phyloP scores from a whole-genome alignment of 2,113 vertebrate genomes.

The Lathamus discolor region DNA sequence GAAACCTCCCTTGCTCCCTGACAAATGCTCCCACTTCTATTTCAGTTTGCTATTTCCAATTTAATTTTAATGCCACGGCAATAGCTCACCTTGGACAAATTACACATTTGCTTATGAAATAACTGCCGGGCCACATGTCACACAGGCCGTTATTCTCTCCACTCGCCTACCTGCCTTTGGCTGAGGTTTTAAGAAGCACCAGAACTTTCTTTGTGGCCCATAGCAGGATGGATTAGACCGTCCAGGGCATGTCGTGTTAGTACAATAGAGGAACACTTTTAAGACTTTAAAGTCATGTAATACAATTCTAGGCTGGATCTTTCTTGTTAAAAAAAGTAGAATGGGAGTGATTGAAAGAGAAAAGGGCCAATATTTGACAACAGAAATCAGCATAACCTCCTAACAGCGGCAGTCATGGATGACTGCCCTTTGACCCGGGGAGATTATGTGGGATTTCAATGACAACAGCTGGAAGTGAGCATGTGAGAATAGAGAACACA shows the following conservation, averaged over 20 bases:
- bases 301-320: constrained; percentile 81
- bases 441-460: constrained; percentile 88
- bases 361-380: constrained; percentile 84
- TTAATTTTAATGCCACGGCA: not conserved
- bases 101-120: not conserved
- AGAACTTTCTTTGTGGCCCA: constrained; percentile 73
- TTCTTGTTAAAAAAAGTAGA: constrained; percentile 78
- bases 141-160: not conserved
- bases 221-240: constrained; percentile 71
- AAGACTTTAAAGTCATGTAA: constrained; percentile 87
- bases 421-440: constrained; percentile 83
- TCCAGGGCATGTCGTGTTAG: constrained; percentile 71
- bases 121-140: not conserved
- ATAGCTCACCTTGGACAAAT: constrained; percentile 12
- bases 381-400: constrained; percentile 87
- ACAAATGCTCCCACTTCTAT: not conserved
- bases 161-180: constrained; percentile 47
- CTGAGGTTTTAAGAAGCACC: constrained; percentile 63
- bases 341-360: constrained; percentile 80
- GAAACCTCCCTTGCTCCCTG: not conserved
- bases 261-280: constrained; percentile 79
- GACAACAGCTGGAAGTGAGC: constrained; percentile 84
- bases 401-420: constrained; percentile 84
- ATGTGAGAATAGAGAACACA: constrained; percentile 80
- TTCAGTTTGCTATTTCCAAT: not conserved